Evolutionary conservation across 35 echinoderm and acorn worm genomes (phyloP).

Genomic region (Strongylocentrotus purpuratus): DNA sequence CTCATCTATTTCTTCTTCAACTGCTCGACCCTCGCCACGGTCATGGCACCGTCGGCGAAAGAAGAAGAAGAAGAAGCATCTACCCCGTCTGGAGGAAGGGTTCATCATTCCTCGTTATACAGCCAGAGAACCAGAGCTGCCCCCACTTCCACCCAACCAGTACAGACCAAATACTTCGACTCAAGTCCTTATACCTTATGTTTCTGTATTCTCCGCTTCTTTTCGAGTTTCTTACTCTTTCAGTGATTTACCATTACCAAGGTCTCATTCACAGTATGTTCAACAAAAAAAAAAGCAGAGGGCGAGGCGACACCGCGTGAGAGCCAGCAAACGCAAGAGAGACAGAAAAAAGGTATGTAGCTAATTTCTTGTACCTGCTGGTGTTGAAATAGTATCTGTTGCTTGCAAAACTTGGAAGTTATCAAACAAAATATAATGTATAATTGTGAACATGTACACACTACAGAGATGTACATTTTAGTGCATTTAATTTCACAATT

Average conservation of each 20-base stretch:
- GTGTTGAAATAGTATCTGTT: too few relatives aligned
- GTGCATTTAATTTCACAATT: background rate
- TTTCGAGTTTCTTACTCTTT: background rate
- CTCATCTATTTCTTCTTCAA: background rate
- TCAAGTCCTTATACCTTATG: background rate
- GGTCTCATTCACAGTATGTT: constrained; percentile 13
- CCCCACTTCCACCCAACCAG: constrained; percentile 26
- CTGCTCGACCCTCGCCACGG: background rate
- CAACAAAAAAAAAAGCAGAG: background rate
- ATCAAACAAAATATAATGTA: too few relatives aligned
- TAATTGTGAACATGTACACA: too few relatives aligned
- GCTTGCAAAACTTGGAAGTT: too few relatives aligned
- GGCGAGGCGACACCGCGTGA: background rate
- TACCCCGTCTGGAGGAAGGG: background rate
- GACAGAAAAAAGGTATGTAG: constrained; percentile 34
- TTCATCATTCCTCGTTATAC: background rate
- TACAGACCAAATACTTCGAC: background rate
- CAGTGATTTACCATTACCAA: background rate
- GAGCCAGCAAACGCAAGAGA: constrained; percentile 42
- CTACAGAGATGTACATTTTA: background rate
- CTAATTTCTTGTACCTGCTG: background rate
- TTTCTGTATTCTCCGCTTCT: background rate
- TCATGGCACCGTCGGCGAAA: background rate
- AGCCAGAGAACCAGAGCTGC: background rate
- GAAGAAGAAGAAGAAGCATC: background rate